A percentile compares a stretch with the other conserved stretches of the same genome.
Conservation (phyloP, 2,113 vertebrate species). For the Ceyx cyanopectus region DNA sequence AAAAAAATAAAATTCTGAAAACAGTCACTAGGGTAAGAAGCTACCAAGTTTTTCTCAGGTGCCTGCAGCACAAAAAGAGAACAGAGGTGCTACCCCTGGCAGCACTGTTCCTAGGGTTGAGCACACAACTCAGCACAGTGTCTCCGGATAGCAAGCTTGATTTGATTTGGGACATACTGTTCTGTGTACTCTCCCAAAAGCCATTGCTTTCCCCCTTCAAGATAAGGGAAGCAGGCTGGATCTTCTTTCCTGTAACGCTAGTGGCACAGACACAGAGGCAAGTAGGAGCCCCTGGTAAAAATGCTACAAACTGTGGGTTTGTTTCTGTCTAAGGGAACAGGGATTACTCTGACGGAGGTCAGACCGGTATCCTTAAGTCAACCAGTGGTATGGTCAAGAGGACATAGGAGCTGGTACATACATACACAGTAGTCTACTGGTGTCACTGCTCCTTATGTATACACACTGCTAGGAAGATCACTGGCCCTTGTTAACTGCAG, state of each 20-base stretch:
- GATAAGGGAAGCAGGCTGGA: neutral
- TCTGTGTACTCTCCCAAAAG: neutral
- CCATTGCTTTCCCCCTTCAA: neutral
- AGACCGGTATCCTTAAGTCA: too few species aligned
- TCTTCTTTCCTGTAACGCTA: neutral
- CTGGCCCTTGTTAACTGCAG: neutral
- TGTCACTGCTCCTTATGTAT: neutral
- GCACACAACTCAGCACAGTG: accelerated
- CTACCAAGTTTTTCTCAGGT: neutral
- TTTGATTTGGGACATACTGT: neutral
- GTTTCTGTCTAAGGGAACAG: neutral
- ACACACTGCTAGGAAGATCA: neutral
- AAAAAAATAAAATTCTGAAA: neutral
- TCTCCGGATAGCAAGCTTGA: neutral
- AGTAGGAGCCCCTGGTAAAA: neutral
- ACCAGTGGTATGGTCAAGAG: neutral
- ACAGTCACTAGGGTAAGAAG: neutral
- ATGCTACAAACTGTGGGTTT: neutral
- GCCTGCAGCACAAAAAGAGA: neutral
- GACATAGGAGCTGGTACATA: neutral
- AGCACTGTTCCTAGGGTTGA: neutral
- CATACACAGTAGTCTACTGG: neutral
- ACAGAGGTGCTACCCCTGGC: neutral
- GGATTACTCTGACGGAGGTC: neutral
- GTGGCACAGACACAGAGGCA: neutral